phyloP scores from a whole-genome alignment of 2,113 vertebrate genomes.

The Mastomys coucha region DNA sequence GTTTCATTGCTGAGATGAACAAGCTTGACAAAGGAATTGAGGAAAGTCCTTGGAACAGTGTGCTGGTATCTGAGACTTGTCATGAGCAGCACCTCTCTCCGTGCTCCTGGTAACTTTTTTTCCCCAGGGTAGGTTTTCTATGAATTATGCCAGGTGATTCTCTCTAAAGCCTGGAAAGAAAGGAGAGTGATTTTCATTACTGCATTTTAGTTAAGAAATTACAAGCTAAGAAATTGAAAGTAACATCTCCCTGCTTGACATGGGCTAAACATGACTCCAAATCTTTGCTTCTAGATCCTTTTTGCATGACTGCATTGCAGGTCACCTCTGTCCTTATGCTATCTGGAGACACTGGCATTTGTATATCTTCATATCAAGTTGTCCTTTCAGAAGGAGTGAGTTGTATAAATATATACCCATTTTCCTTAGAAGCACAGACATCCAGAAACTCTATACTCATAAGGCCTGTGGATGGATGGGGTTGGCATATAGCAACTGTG shows the following conservation, averaged over 20 bases:
- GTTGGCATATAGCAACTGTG: too few relatives aligned
- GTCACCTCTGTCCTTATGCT: neutral
- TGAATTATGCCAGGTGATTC: neutral
- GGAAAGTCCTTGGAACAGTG: neutral
- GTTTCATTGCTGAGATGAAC: conserved; percentile 5
- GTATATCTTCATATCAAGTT: neutral
- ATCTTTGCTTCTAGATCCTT: neutral
- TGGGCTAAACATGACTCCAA: neutral
- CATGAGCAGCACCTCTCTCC: neutral
- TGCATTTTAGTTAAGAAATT: neutral
- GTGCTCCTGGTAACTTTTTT: rapidly evolving
- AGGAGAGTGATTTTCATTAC: neutral
- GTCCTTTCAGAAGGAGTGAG: neutral
- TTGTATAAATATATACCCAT: too few relatives aligned
- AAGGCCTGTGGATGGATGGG: neutral
- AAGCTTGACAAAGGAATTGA: neutral
- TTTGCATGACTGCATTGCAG: neutral
- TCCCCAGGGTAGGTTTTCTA: neutral
- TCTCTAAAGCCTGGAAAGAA: neutral
- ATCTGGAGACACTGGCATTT: neutral
- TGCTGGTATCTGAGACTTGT: neutral
- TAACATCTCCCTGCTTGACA: neutral
- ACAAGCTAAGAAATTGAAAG: neutral
- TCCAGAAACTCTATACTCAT: neutral
- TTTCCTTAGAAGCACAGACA: neutral